A percentile compares a stretch with the other conserved stretches of the same genome.
phyloP scores from a whole-genome alignment of 1,140 invertebrate species.

The Hyles vespertilio region DNA sequence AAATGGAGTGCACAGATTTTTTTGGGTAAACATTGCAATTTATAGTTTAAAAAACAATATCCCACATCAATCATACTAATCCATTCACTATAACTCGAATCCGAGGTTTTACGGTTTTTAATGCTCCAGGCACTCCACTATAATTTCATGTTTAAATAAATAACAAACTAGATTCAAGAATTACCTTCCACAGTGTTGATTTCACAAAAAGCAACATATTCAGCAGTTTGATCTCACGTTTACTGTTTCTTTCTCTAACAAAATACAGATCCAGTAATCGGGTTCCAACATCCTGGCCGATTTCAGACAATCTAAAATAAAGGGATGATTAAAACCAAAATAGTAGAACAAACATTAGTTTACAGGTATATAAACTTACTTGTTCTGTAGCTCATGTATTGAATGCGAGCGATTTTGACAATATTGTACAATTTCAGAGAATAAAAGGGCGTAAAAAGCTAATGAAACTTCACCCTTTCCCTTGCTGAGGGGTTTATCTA shows the following conservation, averaged over 20 bases:
- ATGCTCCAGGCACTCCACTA: too few relatives aligned
- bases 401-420: conserved; percentile 97
- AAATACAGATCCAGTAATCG: conserved; percentile 96
- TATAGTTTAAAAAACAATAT: too few relatives aligned
- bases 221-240: conserved; percentile 96
- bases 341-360: background rate
- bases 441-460: conserved; percentile 95
- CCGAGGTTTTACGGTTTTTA: too few relatives aligned
- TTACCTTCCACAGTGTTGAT: conserved; percentile 96
- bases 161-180: background rate
- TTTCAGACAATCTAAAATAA: conserved; percentile 87
- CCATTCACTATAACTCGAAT: too few relatives aligned
- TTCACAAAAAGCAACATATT: conserved; percentile 98
- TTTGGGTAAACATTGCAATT: too few relatives aligned
- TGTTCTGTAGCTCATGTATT: conserved; percentile 95
- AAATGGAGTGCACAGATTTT: too few relatives aligned
- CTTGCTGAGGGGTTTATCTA: conserved; percentile 94
- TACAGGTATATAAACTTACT: conserved; percentile 74
- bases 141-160: background rate
- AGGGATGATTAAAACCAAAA: background rate
- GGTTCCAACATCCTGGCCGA: conserved; percentile 96
- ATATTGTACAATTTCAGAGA: conserved; percentile 99
- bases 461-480: conserved; percentile 94
- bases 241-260: conserved; percentile 93
- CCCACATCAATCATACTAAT: too few relatives aligned